A percentile compares a stretch with the other conserved stretches of the same genome.
Conservation (phyloP, 2,888 invertebrate genomes). For the Eristalinus aeneus region DNA sequence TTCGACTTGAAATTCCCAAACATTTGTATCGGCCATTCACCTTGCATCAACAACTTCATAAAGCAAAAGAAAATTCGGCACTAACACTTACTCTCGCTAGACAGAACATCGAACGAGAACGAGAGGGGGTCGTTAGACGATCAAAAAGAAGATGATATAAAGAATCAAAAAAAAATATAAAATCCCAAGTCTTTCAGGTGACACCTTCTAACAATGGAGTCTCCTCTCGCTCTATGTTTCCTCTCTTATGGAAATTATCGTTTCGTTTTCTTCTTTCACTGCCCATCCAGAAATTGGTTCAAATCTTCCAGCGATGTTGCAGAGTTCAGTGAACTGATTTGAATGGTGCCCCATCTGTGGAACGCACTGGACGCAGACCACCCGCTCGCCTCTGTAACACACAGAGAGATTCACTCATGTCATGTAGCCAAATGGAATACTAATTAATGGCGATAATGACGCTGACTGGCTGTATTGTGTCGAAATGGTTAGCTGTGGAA, state of each 20-base stretch:
- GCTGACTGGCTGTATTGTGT: slow-evolving; percentile 46
- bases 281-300: slow-evolving; percentile 47
- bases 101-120: neutral
- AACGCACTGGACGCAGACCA: slow-evolving; percentile 27
- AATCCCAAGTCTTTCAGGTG: slow-evolving; percentile 9
- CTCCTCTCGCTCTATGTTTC: slow-evolving; percentile 8
- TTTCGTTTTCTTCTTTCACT: neutral
- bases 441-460: slow-evolving; percentile 57
- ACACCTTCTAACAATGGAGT: slow-evolving; percentile 2
- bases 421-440: slow-evolving; percentile 60
- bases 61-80: slow-evolving; percentile 14
- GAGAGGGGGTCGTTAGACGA: slow-evolving; percentile 13
- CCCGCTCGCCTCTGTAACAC: slow-evolving; percentile 46
- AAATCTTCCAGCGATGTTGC: slow-evolving; percentile 30
- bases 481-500: slow-evolving; percentile 51
- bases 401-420: slow-evolving; percentile 48
- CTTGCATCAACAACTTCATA: slow-evolving; percentile 15
- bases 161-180: slow-evolving; percentile 26
- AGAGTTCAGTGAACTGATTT: slow-evolving; percentile 56
- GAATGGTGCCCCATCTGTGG: slow-evolving; percentile 10
- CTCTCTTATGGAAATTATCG: neutral
- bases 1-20: no score
- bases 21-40: neutral
- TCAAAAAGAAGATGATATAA: slow-evolving; percentile 2
- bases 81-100: slow-evolving; percentile 47